A percentile compares a stretch with the other conserved stretches of the same genome.
Conservation (phyloP, 2,888 invertebrate species). For the Campoletis raptor region DNA sequence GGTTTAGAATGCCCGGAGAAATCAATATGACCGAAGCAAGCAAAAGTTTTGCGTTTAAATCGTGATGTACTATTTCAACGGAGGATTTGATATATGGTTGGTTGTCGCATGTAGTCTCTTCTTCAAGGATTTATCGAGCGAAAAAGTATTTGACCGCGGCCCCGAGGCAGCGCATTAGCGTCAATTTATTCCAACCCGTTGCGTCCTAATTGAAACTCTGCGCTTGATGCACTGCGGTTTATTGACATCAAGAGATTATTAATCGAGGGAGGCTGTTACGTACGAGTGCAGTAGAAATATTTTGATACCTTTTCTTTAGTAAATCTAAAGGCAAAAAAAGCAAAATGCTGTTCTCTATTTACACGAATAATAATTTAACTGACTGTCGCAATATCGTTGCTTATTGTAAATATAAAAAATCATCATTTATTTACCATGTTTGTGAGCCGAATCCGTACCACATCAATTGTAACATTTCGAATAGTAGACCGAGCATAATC, state of each 20-base stretch:
- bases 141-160: slow-evolving; percentile 60
- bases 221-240: slow-evolving; percentile 45
- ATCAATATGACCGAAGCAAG: slow-evolving; percentile 65
- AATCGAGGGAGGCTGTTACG: neutral
- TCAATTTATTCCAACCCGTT: slow-evolving; percentile 54
- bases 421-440: slow-evolving; percentile 89
- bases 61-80: slow-evolving; percentile 11
- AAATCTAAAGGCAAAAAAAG: neutral
- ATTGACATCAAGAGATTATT: slow-evolving; percentile 51
- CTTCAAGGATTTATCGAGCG: slow-evolving; percentile 68
- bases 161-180: slow-evolving; percentile 54
- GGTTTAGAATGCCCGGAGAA: slow-evolving; percentile 59
- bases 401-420: neutral
- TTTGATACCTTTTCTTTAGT: neutral
- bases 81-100: slow-evolving; percentile 29
- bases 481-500: slow-evolving; percentile 97
- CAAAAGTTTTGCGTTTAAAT: slow-evolving; percentile 56
- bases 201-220: slow-evolving; percentile 52
- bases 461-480: slow-evolving; percentile 98
- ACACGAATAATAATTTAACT: neutral
- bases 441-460: slow-evolving; percentile 99
- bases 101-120: slow-evolving; percentile 40
- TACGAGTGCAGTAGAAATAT: neutral
- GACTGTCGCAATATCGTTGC: neutral
- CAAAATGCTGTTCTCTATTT: neutral